These are phyloP conservation scores for Lymantria dispar DNA, from an alignment of 2,888 invertebrate genomes.

Conservation along the genomic window DNA sequence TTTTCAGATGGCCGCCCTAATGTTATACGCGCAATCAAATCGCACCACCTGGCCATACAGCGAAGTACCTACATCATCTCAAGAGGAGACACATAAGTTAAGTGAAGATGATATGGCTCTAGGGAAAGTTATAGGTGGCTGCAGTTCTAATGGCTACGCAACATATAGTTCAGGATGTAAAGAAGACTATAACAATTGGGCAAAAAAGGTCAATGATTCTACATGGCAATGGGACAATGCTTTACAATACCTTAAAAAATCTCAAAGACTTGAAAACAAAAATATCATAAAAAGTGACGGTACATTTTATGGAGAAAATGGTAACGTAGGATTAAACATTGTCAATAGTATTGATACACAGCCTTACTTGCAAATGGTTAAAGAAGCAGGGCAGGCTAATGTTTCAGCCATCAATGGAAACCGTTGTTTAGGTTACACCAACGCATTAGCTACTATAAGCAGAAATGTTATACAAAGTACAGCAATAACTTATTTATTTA, in stretches of 20 bases:
- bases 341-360: background rate
- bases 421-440: slow-evolving; percentile 6
- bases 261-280: slow-evolving; percentile 5
- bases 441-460: slow-evolving; percentile 8
- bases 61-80: slow-evolving; percentile 14
- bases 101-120: slow-evolving; percentile 17
- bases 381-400: slow-evolving; percentile 1
- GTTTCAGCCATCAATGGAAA: slow-evolving; percentile 8
- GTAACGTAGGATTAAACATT: slow-evolving; percentile 5
- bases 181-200: slow-evolving; percentile 68
- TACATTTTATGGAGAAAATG: slow-evolving; percentile 3
- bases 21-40: slow-evolving; percentile 18
- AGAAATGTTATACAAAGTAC: slow-evolving; percentile 9
- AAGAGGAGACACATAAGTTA: slow-evolving; percentile 13
- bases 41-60: slow-evolving; percentile 29
- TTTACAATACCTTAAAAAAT: slow-evolving; percentile 46
- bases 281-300: background rate
- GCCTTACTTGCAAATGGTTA: slow-evolving; percentile 1
- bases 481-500: slow-evolving; percentile 9
- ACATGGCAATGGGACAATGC: slow-evolving; percentile 79
- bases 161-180: slow-evolving; percentile 67
- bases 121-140: slow-evolving; percentile 62
- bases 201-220: slow-evolving; percentile 52
- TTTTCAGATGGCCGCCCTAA: slow-evolving; percentile 28
- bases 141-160: slow-evolving; percentile 74